phyloP scores from a whole-genome alignment of 2,888 invertebrate genomes.

The Athrips mouffetella region DNA sequence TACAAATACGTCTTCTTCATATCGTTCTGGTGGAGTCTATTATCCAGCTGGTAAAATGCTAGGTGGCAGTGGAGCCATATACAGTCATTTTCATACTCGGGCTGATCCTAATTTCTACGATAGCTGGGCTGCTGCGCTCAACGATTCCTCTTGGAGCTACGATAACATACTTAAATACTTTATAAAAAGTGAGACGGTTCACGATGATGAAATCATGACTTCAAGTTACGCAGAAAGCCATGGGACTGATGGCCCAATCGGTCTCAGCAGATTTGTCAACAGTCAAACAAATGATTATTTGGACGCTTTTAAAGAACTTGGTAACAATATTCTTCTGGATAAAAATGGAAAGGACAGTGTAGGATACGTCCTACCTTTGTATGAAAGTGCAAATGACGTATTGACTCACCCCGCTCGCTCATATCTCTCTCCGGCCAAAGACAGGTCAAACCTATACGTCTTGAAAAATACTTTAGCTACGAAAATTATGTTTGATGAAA shows the following conservation, averaged over 20 bases:
- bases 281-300: constrained; percentile 26
- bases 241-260: constrained; percentile 19
- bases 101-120: constrained; percentile 81
- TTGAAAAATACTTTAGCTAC: constrained; percentile 34
- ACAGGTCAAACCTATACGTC: constrained; percentile 37
- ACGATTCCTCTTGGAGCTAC: constrained; percentile 63
- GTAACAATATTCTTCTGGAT: constrained; percentile 41
- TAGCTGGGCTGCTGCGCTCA: constrained; percentile 80
- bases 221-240: constrained; percentile 30
- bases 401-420: constrained; percentile 53
- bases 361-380: constrained; percentile 2
- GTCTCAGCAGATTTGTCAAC: constrained; percentile 21
- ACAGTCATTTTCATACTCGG: constrained; percentile 81
- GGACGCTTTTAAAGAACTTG: constrained; percentile 52
- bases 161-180: constrained; percentile 35
- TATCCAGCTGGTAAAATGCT: neutral
- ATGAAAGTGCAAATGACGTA: constrained; percentile 71
- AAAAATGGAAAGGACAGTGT: constrained; percentile 35
- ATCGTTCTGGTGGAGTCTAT: neutral
- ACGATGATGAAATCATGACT: constrained; percentile 21
- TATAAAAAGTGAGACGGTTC: constrained; percentile 35
- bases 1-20: neutral
- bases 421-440: constrained; percentile 35
- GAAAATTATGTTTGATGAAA: constrained; percentile 32
- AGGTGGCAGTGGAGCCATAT: constrained; percentile 72